Evolutionary conservation across 2,888 invertebrate genomes (phyloP), one percentile per base, ranked within the genome.

Genomic region (Pimpla rufipes): DNA sequence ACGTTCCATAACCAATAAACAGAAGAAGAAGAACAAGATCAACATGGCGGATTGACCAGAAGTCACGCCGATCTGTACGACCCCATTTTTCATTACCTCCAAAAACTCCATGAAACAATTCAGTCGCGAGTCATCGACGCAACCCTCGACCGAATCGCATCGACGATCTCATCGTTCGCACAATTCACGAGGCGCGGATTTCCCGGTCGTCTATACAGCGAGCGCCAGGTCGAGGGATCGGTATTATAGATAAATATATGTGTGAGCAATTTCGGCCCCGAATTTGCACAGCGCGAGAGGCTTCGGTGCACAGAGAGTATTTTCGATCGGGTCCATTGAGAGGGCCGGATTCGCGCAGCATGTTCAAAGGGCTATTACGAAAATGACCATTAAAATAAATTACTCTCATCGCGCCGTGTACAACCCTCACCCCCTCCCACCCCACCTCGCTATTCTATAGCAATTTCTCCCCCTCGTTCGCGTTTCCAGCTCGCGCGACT

Each of bases 371-470:
- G 81, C 90, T 89, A 91, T 92, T 92, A 91, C 89, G 89, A 91
- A 91, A 93, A 91, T 92, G 90, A 91, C 90, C 89, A 91, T 91
- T 90, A 90, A 92, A 93, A 92, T 92, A 90, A 92, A 92, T 92
- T 90, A 90, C 89, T 89, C 89, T 88, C 89, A 89, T 90, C 87
- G 88, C 80, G 81, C 84, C 80, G 59, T 74, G 59, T 37, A 45
- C 37, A 50, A 50, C 47, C 50, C 52, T 67, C 21, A 8, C 50
- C 59, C 40, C 71, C 45, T 16, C 70, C 64, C 42, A 29, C 18
- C 45, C 42, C 52, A 55, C 59, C 55, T 64, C 55, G 55, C 70
- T 52, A 59, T 70, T 73, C 71, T 59, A 74, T 67, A 68, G 52
- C 62, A 37, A 64, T 70, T 67, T 67, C 66, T 52, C 57, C 42